phyloP scores from a whole-genome alignment of 35 echinoderm and acorn worm species.

The Hemicentrotus pulcherrimus region DNA sequence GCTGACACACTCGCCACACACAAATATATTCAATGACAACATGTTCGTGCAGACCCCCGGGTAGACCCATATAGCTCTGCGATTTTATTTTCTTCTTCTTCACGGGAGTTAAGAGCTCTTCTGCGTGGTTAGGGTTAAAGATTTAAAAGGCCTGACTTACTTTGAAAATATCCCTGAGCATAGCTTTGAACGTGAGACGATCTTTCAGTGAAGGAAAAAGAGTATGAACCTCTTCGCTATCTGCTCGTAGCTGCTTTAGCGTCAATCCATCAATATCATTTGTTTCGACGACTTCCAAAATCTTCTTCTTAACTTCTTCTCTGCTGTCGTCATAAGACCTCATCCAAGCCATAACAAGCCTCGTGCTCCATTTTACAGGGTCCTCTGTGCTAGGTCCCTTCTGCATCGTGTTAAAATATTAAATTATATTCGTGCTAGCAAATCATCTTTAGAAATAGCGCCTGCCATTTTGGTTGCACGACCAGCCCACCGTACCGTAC shows the following conservation, averaged over 20 bases:
- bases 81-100: too few species aligned
- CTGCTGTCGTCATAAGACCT: conserved; percentile 29
- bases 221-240: conserved; percentile 53
- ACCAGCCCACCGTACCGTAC: not conserved
- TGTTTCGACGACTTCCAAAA: conserved; percentile 47
- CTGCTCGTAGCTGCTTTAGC: conserved; percentile 53
- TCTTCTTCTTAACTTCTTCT: conserved; percentile 55
- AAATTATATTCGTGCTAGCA: conserved; percentile 39
- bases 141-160: not conserved
- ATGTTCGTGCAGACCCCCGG: too few species aligned
- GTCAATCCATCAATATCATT: conserved; percentile 62
- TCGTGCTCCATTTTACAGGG: conserved; percentile 48
- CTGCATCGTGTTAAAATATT: conserved; percentile 41
- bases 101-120: not conserved
- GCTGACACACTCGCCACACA: too few species aligned
- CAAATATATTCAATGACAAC: too few species aligned
- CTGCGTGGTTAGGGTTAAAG: not conserved
- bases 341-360: conserved; percentile 47
- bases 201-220: conserved; percentile 58
- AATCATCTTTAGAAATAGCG: conserved; percentile 22
- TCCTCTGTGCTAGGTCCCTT: conserved; percentile 7
- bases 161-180: conserved; percentile 60
- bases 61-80: too few species aligned
- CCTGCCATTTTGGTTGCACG: conserved; percentile 44
- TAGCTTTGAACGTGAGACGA: conserved; percentile 48